Evolutionary conservation across 2,797 vertebrate species (phyloP).

Genomic region (Strix occidentalis): DNA sequence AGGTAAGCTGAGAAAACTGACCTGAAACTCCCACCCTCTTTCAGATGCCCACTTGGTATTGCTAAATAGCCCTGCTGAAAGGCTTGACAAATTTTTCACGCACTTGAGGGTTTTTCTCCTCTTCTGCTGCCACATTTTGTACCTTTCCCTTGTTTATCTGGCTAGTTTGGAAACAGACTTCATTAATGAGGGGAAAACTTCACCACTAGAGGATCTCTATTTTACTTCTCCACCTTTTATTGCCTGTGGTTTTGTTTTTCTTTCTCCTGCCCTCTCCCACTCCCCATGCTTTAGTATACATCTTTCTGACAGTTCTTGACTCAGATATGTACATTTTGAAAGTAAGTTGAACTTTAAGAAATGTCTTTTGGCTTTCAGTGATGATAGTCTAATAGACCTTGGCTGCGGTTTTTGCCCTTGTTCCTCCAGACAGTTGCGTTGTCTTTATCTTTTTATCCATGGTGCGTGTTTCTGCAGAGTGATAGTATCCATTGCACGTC

Average conservation of each 20-base stretch:
- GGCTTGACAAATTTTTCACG: not conserved
- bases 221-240: not conserved
- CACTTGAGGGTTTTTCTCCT: not conserved
- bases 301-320: not conserved
- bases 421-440: not conserved
- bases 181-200: not conserved
- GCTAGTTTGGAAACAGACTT: not conserved
- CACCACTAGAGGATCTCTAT: not conserved
- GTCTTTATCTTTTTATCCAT: not conserved
- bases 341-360: not conserved
- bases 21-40: not conserved
- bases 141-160: not conserved
- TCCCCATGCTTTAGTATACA: not conserved
- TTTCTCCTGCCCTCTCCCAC: not conserved
- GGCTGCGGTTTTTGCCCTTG: not conserved
- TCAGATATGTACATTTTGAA: not conserved
- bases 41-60: not conserved
- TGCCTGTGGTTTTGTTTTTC: not conserved
- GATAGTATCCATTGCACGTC: fast-evolving
- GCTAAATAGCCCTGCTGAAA: not conserved
- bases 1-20: not conserved
- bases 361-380: not conserved
- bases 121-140: not conserved
- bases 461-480: not conserved
- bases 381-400: not conserved